phyloP scores from a whole-genome alignment of 1,140 invertebrate species.

The Platyscapa corneri region DNA sequence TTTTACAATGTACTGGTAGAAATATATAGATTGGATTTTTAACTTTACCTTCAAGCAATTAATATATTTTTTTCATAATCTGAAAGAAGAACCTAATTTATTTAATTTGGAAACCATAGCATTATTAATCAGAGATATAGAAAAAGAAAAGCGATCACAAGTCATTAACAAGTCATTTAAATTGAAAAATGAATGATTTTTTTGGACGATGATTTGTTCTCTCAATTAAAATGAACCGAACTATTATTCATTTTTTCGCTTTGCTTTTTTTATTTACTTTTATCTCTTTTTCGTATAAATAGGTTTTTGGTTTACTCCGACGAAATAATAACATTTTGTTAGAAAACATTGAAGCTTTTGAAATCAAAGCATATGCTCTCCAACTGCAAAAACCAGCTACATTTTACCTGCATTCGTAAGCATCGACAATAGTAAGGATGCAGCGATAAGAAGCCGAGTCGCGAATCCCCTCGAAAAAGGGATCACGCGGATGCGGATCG shows the following conservation, averaged over 20 bases:
- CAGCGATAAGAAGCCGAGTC: too few relatives aligned
- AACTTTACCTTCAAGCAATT: too few relatives aligned
- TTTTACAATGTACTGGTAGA: too few relatives aligned
- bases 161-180: conserved; percentile 11
- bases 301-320: too few relatives aligned
- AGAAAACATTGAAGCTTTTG: background rate
- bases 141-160: background rate
- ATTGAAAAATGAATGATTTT: background rate
- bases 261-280: background rate
- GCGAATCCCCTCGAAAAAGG: too few relatives aligned
- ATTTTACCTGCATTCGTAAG: too few relatives aligned
- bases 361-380: background rate
- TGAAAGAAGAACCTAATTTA: background rate
- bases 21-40: too few relatives aligned
- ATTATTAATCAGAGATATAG: background rate
- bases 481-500: too few relatives aligned
- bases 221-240: conserved; percentile 20
- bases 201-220: background rate
- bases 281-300: background rate
- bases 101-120: background rate
- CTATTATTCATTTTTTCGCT: background rate
- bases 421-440: too few relatives aligned
- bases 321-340: background rate
- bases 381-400: too few relatives aligned
- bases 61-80: too few relatives aligned